A percentile compares a stretch with the other conserved stretches of the same genome.
These are phyloP conservation scores for Rhynchonema sp. DNA, from an alignment of 2,888 invertebrate species.

Conservation along the genomic window DNA sequence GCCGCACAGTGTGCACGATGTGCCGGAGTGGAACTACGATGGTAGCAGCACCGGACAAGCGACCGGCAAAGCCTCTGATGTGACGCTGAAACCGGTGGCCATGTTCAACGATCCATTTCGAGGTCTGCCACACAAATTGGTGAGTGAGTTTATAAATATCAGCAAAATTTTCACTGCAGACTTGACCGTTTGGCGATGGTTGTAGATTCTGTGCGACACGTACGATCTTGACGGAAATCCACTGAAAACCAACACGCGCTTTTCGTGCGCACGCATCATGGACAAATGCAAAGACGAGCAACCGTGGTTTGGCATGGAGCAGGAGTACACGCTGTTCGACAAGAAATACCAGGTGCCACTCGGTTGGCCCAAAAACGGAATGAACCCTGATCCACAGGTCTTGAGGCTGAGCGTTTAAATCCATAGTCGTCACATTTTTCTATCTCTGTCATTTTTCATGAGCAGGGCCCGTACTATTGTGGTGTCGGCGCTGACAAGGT, in stretches of 20 bases:
- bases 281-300: constrained; percentile 22
- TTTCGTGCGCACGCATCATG: constrained; percentile 31
- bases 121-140: constrained; percentile 62
- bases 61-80: constrained; percentile 42
- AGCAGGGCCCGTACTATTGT: no score
- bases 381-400: no score
- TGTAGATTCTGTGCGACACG: constrained; percentile 15
- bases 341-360: constrained; percentile 9
- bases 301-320: constrained; percentile 38
- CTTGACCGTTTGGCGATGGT: background rate
- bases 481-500: no score
- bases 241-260: constrained; percentile 29
- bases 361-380: constrained; percentile 11
- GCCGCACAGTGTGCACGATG: constrained; percentile 17
- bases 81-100: constrained; percentile 68
- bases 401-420: no score
- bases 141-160: constrained; percentile 37
- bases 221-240: constrained; percentile 15
- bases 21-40: constrained; percentile 32
- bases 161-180: background rate
- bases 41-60: constrained; percentile 32
- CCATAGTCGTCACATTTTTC: no score
- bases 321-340: constrained; percentile 35
- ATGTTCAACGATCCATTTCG: constrained; percentile 77
- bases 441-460: no score